Conservation (phyloP, 2,113 vertebrate genomes). For the Himantopus leucocephalus region DNA sequence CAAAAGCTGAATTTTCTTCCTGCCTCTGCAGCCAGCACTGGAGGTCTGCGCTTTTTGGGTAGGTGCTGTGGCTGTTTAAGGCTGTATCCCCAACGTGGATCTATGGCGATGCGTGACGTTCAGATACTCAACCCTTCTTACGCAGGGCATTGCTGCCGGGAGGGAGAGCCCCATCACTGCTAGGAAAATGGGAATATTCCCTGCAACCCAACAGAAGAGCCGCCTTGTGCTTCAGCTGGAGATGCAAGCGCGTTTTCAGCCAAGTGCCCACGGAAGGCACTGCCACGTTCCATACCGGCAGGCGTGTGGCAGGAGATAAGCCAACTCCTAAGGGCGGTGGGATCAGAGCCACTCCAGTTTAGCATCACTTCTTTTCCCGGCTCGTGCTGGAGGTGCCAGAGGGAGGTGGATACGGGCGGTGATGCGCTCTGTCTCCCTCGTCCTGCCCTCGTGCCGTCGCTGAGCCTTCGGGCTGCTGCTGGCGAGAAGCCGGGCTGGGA, state of each 20-base stretch:
- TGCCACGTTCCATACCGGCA: background rate
- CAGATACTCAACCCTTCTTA: background rate
- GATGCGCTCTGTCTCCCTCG: background rate
- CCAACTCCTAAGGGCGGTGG: background rate
- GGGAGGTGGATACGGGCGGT: background rate
- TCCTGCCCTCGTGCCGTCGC: background rate
- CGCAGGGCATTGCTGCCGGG: background rate
- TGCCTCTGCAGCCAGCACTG: background rate
- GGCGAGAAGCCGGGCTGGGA: background rate
- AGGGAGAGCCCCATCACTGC: background rate
- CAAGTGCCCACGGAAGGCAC: background rate
- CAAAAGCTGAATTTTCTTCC: background rate
- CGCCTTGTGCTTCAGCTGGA: background rate
- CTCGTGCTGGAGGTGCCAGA: background rate
- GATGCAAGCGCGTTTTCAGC: background rate
- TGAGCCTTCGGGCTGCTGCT: background rate
- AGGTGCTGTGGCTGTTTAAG: background rate
- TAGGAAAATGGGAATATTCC: background rate
- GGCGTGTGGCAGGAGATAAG: background rate
- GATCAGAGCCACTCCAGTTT: background rate
- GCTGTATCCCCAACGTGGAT: rapidly evolving
- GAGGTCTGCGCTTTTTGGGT: background rate
- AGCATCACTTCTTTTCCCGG: background rate
- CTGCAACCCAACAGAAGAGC: background rate
- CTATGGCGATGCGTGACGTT: background rate